A percentile compares a stretch with the other conserved stretches of the same genome.
These are phyloP conservation scores for Melinaea menophilus DNA, from an alignment of 2,888 invertebrate genomes.

Conservation along the genomic window DNA sequence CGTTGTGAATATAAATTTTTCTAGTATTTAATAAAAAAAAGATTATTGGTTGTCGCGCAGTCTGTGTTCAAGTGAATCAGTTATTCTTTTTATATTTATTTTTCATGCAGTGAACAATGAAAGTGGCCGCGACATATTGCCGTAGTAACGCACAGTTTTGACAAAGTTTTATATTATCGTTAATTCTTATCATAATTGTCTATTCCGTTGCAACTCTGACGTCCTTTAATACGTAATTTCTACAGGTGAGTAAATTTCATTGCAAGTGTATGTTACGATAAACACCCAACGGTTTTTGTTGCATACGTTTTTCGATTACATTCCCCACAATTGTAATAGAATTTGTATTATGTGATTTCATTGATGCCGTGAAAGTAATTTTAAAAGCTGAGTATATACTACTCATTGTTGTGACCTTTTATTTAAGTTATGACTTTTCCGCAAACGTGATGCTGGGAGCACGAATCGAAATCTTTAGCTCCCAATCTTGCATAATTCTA, in stretches of 20 bases:
- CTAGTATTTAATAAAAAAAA: constrained; percentile 3
- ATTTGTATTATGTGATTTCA: constrained; percentile 5
- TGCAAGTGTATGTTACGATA: constrained; percentile 37
- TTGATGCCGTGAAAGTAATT: constrained; percentile 29
- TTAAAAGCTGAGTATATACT: constrained; percentile 20
- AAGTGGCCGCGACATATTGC: constrained; percentile 50
- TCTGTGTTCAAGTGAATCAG: constrained; percentile 17
- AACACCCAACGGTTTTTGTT: constrained; percentile 27
- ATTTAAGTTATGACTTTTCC: constrained; percentile 13
- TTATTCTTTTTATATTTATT: constrained; percentile 14
- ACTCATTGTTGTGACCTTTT: constrained; percentile 29
- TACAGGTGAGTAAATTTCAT: constrained; percentile 46
- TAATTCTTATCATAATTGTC: constrained; percentile 52
- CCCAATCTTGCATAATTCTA: not conserved
- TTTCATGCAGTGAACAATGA: constrained; percentile 42
- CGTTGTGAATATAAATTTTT: constrained; percentile 19
- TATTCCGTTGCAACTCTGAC: constrained; percentile 49
- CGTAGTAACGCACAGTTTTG: constrained; percentile 41
- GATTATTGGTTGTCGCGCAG: constrained; percentile 2
- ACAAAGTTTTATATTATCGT: constrained; percentile 49
- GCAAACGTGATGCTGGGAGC: constrained; percentile 9
- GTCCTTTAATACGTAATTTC: constrained; percentile 44
- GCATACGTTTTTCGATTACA: constrained; percentile 15
- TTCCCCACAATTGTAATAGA: not conserved
- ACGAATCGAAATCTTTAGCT: constrained; percentile 1